Percentiles rank a stretch among this genome's conserved stretches.
Evolutionary conservation across 2,113 vertebrate genomes (phyloP).

Genomic region (Sebastes schlegelii): DNA sequence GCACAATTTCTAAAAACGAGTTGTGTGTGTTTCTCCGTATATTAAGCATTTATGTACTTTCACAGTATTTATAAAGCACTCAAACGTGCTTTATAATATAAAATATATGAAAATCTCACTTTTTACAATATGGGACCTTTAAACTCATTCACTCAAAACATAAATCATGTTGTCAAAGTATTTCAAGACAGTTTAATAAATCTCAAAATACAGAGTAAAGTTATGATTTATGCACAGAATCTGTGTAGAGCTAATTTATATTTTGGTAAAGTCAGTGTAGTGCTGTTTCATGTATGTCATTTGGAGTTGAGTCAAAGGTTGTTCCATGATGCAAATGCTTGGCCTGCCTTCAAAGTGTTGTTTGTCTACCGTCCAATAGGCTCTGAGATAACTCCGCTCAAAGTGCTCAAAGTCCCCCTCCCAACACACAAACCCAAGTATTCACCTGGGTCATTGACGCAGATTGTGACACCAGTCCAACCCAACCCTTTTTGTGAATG

Average conservation of each 20-base stretch:
- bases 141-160: background rate
- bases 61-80: too few species aligned
- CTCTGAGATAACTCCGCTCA: constrained; percentile 23
- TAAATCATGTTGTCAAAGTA: background rate
- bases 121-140: too few species aligned
- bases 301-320: constrained; percentile 34
- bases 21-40: too few species aligned
- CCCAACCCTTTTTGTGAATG: constrained; percentile 35
- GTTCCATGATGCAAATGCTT: constrained; percentile 26
- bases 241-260: background rate
- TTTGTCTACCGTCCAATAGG: constrained; percentile 23
- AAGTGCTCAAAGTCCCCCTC: background rate
- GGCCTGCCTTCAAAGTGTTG: constrained; percentile 11
- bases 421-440: background rate
- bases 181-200: background rate
- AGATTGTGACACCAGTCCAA: constrained; percentile 12
- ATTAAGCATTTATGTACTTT: too few species aligned
- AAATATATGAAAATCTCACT: too few species aligned
- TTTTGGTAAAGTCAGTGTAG: background rate
- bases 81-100: too few species aligned
- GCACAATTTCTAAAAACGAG: too few species aligned
- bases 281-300: background rate
- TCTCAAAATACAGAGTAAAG: background rate
- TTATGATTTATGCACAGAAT: background rate
- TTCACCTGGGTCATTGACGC: constrained; percentile 41